Conservation (phyloP, 1,140 invertebrate species). For the Delia radicum region DNA sequence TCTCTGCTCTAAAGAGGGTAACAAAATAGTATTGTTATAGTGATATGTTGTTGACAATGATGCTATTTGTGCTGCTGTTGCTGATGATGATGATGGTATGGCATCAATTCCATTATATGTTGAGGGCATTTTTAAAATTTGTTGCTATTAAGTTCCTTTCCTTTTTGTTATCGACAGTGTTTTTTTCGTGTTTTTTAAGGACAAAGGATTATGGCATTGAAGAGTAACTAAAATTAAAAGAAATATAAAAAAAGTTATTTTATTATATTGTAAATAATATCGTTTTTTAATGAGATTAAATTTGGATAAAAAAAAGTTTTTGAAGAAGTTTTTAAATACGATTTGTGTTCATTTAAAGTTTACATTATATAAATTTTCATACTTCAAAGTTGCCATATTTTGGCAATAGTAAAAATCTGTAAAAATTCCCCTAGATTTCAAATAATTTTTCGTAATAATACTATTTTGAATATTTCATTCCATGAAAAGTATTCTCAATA, state of each 20-base stretch:
- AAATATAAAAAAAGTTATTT: neutral
- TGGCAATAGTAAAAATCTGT: no score
- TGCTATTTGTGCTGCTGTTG: neutral
- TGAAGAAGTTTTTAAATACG: no score
- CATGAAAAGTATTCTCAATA: no score
- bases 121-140: constrained; percentile 13
- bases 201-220: constrained; percentile 10
- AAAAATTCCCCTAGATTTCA: no score
- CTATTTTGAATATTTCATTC: no score
- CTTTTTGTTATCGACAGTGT: neutral
- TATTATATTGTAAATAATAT: no score
- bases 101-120: constrained; percentile 5
- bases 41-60: constrained; percentile 11
- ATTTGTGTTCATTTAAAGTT: no score
- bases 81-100: neutral
- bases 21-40: constrained; percentile 1
- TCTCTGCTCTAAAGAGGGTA: neutral
- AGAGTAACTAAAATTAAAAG: constrained; percentile 15
- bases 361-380: no score
- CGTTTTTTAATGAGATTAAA: no score
- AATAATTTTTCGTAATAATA: no score
- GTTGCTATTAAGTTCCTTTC: neutral
- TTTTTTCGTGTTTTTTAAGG: neutral
- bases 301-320: no score
- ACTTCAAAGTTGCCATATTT: no score